These are phyloP conservation scores for Elephantulus edwardii DNA, from an alignment of 2,113 vertebrate genomes.

Conservation along the genomic window DNA sequence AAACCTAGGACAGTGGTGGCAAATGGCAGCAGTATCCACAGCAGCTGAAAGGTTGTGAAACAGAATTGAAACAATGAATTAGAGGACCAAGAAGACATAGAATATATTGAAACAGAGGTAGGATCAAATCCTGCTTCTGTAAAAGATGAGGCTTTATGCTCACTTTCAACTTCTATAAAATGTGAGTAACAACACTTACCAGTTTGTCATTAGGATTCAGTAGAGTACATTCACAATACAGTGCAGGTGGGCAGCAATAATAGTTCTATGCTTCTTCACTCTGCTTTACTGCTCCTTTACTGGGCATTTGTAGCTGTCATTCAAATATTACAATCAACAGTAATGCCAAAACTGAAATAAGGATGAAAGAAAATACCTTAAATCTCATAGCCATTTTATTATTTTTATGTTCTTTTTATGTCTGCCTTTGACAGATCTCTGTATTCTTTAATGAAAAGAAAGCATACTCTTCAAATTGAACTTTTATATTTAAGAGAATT, in stretches of 20 bases:
- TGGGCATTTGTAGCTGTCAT: not conserved
- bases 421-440: not conserved
- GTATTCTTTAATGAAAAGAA: not conserved
- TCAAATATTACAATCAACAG: not conserved
- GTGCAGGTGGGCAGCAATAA: not conserved
- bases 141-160: not conserved
- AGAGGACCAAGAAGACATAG: too few species aligned
- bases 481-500: conserved; percentile 24
- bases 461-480: not conserved
- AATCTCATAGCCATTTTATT: not conserved
- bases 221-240: not conserved
- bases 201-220: not conserved
- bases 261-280: not conserved
- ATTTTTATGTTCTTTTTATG: conserved; percentile 22
- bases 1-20: too few species aligned
- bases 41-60: too few species aligned
- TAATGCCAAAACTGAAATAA: conserved; percentile 3
- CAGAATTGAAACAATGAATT: too few species aligned
- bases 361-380: not conserved
- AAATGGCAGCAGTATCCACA: too few species aligned
- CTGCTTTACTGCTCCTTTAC: not conserved
- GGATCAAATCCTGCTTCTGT: not conserved
- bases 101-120: too few species aligned
- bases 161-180: conserved; percentile 44
- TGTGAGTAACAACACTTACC: not conserved